Percentiles rank a stretch among this genome's conserved stretches.
Conservation (phyloP, 2,113 vertebrate species). For the Alouatta palliata region DNA sequence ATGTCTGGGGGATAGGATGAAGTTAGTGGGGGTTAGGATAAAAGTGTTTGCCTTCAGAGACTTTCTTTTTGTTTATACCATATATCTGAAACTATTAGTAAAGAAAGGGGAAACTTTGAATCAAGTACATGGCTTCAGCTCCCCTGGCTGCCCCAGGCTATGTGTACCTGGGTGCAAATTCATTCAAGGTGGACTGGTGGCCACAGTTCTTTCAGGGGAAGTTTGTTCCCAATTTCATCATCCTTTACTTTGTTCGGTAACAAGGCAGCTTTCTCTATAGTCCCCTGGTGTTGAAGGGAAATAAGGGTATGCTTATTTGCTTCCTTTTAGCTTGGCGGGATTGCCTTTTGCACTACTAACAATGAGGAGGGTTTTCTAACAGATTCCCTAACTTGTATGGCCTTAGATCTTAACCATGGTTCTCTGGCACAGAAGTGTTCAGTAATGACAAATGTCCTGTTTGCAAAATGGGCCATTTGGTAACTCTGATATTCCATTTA, state of each 20-base stretch:
- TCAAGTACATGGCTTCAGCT: not conserved
- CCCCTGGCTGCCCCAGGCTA: not conserved
- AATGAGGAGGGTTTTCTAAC: not conserved
- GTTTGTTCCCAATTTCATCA: not conserved
- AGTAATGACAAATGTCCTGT: not conserved
- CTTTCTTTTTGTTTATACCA: not conserved
- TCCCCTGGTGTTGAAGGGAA: not conserved
- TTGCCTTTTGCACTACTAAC: not conserved
- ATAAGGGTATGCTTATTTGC: not conserved
- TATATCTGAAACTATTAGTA: not conserved
- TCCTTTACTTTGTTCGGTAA: slow-evolving; percentile 7
- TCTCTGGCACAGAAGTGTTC: slow-evolving; percentile 11
- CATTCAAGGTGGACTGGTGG: not conserved
- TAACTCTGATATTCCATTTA: not conserved
- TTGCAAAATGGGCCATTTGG: slow-evolving; percentile 22
- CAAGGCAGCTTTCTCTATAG: not conserved
- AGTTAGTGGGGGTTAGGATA: not conserved
- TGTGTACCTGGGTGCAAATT: not conserved
- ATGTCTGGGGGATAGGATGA: not conserved
- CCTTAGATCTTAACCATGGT: not conserved
- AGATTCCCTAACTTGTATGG: not conserved
- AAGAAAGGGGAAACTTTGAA: not conserved
- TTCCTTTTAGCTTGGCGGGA: not conserved
- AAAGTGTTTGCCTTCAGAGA: not conserved
- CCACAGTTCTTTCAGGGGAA: not conserved